Base-by-base conservation (phyloP, 2,797 vertebrate species). In the Gallinago solitaria region DNA sequence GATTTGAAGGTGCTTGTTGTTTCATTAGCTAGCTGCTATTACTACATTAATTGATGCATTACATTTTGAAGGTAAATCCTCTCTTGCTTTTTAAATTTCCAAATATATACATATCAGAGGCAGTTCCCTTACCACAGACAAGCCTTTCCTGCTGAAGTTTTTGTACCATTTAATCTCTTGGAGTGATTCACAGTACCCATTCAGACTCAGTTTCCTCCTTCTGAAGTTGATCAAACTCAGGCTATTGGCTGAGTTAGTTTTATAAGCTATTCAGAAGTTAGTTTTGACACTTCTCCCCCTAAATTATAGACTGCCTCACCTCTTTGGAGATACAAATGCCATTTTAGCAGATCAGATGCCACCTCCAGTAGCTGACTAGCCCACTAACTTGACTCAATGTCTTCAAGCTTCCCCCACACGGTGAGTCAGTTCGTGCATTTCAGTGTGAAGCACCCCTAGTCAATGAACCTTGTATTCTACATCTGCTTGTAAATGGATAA, bases 331-430 rank as follows among this genome's bases (percentile, higher is more conserved):
- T 32, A 81, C 18, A 86, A 95, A 79, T 88, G 67, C 24, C 53
- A 30, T 80, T 90, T 86, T n/a, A 78, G 41, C 30, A 78, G 85
- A 90, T 83, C 73, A 82, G 73, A 45, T 90, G 67, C 69, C 85
- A 96, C 47, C 73, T 91, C 61, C 83, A 79, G 87, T 2, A 75
- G 57, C 69, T 95, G 85, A 81, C 76, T 67, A 90, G 80, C 85
- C 54, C 67, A 47, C 69, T 73, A 18, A 65, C 50, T 88, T 86
- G 85, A 90, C 50, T 93, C 83, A 73, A 25, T 83, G 16, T 80
- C 1, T 0, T 83, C 85, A 53, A 88, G 94, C 54, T 86, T 91
- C 80, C 77, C 69, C 80, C 90, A 81, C 53, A 61, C 9, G 6
- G 65, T 95, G 90, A 95, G 27, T 95, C 90, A 94, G 80, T 88